A percentile compares a stretch with the other conserved stretches of the same genome.
These are phyloP conservation scores for Calameuta idolon DNA, from an alignment of 2,888 invertebrate species.

Conservation along the genomic window DNA sequence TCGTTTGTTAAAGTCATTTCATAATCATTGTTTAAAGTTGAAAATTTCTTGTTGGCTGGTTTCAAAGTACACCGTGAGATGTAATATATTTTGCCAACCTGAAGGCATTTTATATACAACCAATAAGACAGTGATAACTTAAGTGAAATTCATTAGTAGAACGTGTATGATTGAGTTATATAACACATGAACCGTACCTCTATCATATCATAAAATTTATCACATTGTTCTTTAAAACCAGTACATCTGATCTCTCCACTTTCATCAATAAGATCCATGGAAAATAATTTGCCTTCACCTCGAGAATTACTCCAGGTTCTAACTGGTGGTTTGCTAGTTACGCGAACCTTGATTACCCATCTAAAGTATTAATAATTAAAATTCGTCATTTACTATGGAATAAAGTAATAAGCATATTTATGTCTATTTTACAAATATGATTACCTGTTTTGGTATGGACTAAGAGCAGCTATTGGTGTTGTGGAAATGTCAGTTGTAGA, in stretches of 20 bases:
- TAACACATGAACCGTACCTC: conserved; percentile 71
- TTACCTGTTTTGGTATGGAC: conserved; percentile 93
- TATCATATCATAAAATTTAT: conserved; percentile 89
- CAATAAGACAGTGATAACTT: conserved; percentile 1
- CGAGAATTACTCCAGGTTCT: conserved; percentile 91
- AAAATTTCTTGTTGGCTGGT: conserved; percentile 92
- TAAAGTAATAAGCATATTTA: not conserved
- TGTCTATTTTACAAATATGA: not conserved
- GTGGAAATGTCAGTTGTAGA: conserved; percentile 35
- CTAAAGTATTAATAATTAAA: conserved; percentile 62
- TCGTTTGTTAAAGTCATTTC: conserved; percentile 91
- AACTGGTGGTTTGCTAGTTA: conserved; percentile 84
- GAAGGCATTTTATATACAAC: conserved; percentile 31
- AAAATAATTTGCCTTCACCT: conserved; percentile 95
- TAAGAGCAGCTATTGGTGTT: conserved; percentile 84
- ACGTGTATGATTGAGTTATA: not conserved
- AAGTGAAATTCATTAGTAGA: not conserved
- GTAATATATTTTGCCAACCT: conserved; percentile 88
- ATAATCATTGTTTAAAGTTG: conserved; percentile 89
- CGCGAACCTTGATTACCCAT: conserved; percentile 93
- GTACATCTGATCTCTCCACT: conserved; percentile 94
- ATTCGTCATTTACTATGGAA: not conserved
- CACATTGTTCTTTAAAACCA: conserved; percentile 88
- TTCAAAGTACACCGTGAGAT: conserved; percentile 89
- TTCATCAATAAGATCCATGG: conserved; percentile 92